A percentile compares a stretch with the other conserved stretches of the same genome.
These are phyloP conservation scores for Scaptodrosophila lebanonensis DNA, from an alignment of 1,140 invertebrate species.

Conservation along the genomic window DNA sequence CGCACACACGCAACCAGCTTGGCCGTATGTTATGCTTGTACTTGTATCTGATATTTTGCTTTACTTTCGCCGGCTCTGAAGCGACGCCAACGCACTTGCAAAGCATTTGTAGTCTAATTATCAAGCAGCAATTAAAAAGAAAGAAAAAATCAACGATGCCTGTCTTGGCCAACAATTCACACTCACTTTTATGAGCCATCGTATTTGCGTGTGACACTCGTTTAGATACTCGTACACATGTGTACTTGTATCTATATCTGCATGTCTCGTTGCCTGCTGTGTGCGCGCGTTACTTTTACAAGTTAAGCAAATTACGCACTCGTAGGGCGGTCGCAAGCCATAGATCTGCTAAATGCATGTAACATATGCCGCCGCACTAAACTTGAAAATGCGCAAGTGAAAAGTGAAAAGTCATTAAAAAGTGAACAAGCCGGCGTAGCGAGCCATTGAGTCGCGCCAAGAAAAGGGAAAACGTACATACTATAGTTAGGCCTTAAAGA, in stretches of 20 bases:
- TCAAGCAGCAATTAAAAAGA: constrained; percentile 22
- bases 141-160: constrained; percentile 18
- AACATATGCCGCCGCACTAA: constrained; percentile 27
- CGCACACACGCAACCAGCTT: neutral
- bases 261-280: constrained; percentile 19
- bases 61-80: constrained; percentile 64
- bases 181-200: constrained; percentile 31
- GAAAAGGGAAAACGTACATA: constrained; percentile 66
- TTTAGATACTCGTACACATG: too few relatives aligned
- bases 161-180: constrained; percentile 50
- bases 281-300: too few relatives aligned
- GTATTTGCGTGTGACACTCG: too few relatives aligned
- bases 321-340: neutral
- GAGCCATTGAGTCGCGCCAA: neutral
- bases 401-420: constrained; percentile 68
- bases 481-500: too few relatives aligned
- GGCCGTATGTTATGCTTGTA: neutral
- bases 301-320: constrained; percentile 1
- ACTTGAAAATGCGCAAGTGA: constrained; percentile 52
- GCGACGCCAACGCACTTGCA: constrained; percentile 32
- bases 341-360: constrained; percentile 21
- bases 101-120: constrained; percentile 68
- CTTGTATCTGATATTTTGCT: constrained; percentile 4
- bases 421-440: constrained; percentile 18
- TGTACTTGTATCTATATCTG: neutral